phyloP scores from a whole-genome alignment of 1,140 invertebrate genomes.

The Drosophila funebris region DNA sequence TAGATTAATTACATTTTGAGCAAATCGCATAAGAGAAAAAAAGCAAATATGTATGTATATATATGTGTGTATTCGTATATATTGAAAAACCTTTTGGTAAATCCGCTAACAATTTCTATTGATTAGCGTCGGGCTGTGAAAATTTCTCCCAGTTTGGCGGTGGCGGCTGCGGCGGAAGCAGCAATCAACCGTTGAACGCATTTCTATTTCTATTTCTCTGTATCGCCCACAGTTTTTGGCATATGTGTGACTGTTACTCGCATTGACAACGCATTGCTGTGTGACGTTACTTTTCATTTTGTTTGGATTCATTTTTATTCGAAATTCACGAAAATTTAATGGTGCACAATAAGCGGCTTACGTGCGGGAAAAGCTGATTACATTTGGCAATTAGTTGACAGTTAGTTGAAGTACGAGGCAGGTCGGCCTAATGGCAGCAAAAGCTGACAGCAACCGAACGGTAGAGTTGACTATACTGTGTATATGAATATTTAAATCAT shows the following conservation, averaged over 20 bases:
- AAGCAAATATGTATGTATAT: too few relatives aligned
- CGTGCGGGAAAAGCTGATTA: conserved; percentile 71
- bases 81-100: conserved; percentile 10
- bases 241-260: conserved; percentile 36
- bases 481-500: conserved; percentile 13
- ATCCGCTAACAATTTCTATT: conserved; percentile 32
- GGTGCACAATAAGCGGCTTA: conserved; percentile 76
- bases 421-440: conserved; percentile 6
- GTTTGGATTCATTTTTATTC: conserved; percentile 54
- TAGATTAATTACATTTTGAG: conserved; percentile 35
- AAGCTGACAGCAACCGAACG: neutral
- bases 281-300: conserved; percentile 9
- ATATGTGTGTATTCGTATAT: neutral
- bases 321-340: conserved; percentile 62
- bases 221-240: neutral
- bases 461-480: neutral
- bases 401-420: conserved; percentile 30
- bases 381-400: conserved; percentile 78
- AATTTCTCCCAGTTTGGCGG: neutral
- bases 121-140: neutral
- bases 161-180: neutral
- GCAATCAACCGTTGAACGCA: conserved; percentile 6
- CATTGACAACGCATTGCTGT: conserved; percentile 4
- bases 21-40: conserved; percentile 33
- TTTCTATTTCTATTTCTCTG: neutral